Percentiles rank a stretch among this genome's conserved stretches.
Evolutionary conservation across 1,140 invertebrate species (phyloP).

Genomic region (Patella vulgata): DNA sequence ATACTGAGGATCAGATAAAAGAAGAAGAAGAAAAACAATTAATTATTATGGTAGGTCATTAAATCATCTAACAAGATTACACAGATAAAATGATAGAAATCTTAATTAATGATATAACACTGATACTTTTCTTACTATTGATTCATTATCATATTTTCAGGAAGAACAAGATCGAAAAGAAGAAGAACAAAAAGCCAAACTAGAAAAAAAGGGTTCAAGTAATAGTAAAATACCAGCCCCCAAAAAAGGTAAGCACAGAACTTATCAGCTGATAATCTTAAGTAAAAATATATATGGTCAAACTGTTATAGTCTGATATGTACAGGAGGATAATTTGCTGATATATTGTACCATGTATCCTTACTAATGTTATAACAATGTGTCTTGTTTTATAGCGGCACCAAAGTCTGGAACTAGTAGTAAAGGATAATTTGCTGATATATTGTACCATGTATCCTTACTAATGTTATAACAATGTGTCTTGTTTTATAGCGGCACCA

Average conservation of each 20-base stretch:
- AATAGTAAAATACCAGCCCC: constrained; percentile 56
- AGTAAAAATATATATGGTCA: not conserved
- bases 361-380: no score
- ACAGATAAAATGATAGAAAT: constrained; percentile 10
- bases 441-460: no score
- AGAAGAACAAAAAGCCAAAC: constrained; percentile 43
- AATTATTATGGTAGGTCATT: constrained; percentile 47
- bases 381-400: no score
- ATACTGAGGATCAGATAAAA: constrained; percentile 52
- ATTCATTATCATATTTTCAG: constrained; percentile 27
- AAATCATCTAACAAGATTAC: constrained; percentile 8
- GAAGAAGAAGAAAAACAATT: constrained; percentile 58
- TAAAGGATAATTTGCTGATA: no score
- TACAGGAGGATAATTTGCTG: no score
- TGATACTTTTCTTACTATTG: not conserved
- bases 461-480: no score
- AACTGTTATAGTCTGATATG: not conserved
- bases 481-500: no score
- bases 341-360: no score
- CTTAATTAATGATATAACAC: not conserved
- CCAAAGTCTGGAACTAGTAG: no score
- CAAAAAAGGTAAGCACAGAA: constrained; percentile 39
- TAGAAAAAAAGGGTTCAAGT: constrained; percentile 35
- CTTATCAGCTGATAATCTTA: no score
- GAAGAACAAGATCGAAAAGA: constrained; percentile 54